A percentile compares a stretch with the other conserved stretches of the same genome.
Evolutionary conservation across 30 jellyfish, hydroid and myxozoan genomes (phyloP).

Genomic region (Aurelia coerulea): DNA sequence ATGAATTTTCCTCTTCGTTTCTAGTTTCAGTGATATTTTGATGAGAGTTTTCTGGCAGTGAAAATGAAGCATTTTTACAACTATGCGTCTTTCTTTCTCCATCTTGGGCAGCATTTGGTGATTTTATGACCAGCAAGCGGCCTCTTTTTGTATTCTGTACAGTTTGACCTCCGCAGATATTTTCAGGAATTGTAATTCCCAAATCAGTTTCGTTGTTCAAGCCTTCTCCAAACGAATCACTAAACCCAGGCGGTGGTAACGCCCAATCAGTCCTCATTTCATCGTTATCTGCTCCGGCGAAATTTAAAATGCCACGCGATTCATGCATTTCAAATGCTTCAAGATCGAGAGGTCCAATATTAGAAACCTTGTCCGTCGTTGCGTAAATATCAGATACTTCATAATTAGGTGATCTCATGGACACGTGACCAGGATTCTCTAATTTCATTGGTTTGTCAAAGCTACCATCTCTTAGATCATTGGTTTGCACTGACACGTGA

Average conservation of each 20-base stretch:
- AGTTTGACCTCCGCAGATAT: background rate
- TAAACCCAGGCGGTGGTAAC: too few relatives aligned
- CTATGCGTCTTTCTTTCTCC: too few relatives aligned
- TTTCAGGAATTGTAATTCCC: background rate
- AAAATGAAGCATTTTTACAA: too few relatives aligned
- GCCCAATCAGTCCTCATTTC: background rate
- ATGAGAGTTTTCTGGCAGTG: too few relatives aligned
- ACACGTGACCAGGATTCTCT: conserved; percentile 65
- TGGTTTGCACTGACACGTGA: conserved; percentile 73
- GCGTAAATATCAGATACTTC: conserved; percentile 53
- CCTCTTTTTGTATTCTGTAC: conserved; percentile 11
- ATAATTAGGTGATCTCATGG: conserved; percentile 56
- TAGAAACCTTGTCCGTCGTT: conserved; percentile 34
- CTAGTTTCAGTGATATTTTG: too few relatives aligned
- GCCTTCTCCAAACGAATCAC: background rate
- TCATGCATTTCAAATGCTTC: conserved; percentile 11
- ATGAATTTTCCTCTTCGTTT: background rate
- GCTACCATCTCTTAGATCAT: conserved; percentile 34
- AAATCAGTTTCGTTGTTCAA: background rate
- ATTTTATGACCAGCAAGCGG: conserved; percentile 5
- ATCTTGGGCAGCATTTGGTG: background rate
- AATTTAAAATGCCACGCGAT: background rate
- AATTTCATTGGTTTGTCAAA: conserved; percentile 20
- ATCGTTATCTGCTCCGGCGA: too few relatives aligned
- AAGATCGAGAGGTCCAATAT: conserved; percentile 15